A percentile compares a stretch with the other conserved stretches of the same genome.
These are phyloP conservation scores for Drosophila gaucha DNA, from an alignment of 2,888 invertebrate genomes.

Conservation along the genomic window DNA sequence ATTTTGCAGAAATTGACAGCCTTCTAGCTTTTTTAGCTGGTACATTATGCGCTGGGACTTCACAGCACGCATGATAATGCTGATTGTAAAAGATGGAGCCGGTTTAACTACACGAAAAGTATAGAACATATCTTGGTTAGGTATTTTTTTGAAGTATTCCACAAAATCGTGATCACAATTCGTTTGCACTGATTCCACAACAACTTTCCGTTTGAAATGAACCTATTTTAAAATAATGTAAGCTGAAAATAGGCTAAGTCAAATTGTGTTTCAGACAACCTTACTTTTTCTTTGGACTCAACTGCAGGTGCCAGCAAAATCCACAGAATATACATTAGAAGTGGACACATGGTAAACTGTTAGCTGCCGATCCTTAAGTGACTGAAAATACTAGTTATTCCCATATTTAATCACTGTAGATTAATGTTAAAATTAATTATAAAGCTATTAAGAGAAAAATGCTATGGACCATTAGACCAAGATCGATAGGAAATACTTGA, in stretches of 20 bases:
- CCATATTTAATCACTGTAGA: too few species aligned
- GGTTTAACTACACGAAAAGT: constrained; percentile 31
- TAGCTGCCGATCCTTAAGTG: neutral
- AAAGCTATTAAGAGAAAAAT: too few species aligned
- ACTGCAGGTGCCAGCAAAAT: neutral
- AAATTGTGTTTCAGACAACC: neutral
- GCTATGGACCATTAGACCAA: too few species aligned
- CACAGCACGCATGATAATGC: constrained; percentile 6
- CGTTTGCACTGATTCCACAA: constrained; percentile 14
- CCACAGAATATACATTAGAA: too few species aligned
- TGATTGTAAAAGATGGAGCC: constrained; percentile 3
- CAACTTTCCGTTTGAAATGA: constrained; percentile 10
- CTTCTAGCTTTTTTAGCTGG: constrained; percentile 24
- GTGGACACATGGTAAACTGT: neutral
- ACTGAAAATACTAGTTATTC: too few species aligned
- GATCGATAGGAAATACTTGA: too few species aligned
- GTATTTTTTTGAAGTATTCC: constrained; percentile 23
- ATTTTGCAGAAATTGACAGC: constrained; percentile 42
- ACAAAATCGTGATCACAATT: constrained; percentile 40
- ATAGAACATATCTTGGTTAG: neutral
- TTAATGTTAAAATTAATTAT: too few species aligned
- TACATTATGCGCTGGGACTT: constrained; percentile 23
- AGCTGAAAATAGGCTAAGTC: neutral
- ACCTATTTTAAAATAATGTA: neutral
- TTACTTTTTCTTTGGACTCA: constrained; percentile 9